Evolutionary conservation across 2,113 vertebrate genomes (phyloP), one percentile per base, ranked within the genome.

Genomic region (Scomber colias): DNA sequence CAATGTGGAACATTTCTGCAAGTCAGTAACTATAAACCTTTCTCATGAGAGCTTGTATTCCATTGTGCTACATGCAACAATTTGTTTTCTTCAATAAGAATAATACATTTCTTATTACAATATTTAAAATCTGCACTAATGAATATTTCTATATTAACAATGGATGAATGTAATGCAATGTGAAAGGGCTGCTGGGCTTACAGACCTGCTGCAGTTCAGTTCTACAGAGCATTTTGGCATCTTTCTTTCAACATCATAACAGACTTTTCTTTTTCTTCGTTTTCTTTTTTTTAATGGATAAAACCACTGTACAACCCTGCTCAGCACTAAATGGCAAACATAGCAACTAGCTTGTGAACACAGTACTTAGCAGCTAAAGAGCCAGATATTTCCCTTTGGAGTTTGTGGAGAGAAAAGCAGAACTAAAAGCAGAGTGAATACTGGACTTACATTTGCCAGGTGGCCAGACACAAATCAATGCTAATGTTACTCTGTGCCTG

Each of bases 81-180:
- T 56, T 62, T 67, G 10, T 48, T 74, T 81, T 35, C 21, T 49
- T n/a, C 3, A 17, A 24, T 60, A 12, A 11, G 50, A 53, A 66
- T 14, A 0, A 24, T 9, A 17, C 61, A 44, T 44, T 13, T 8
- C 7, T 7, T 40, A 40, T 7, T 15, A 17, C 13, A 46, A 21
- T 35, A 21, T 8, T 3, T 53, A 3, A 60, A 48, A 40, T 9
- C 15, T 21, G 16, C 24, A 46, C 12, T 11, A 1, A 54, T 17
- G 1, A n/a, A 45, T 31, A 45, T 31, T 44, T 17, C 9, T 9
- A 13, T 9, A 62, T 31, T 7, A 3, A 21, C 46, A 21, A 2
- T 57, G 1, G 35, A 40, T 40, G 8, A 9, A 9, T 2, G 7
- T 40, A 40, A 40, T 40, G 35, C 16, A 56, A 7, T 56, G 21